Percentiles rank a stretch among this genome's conserved stretches.
Evolutionary conservation across 2,888 invertebrate species (phyloP).

Genomic region (Neoscelio sp.): DNA sequence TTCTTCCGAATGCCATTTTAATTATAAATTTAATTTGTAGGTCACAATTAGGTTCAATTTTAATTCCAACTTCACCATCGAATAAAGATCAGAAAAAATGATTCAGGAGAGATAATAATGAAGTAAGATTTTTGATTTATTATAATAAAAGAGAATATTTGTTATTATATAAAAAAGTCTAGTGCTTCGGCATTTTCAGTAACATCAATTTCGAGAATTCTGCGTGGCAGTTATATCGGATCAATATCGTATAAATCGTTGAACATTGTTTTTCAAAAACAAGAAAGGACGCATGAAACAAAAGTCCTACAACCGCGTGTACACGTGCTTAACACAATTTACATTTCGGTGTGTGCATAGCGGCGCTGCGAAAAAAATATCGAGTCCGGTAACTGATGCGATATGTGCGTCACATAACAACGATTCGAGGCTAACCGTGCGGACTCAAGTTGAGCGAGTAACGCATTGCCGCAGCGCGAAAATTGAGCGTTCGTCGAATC

Average conservation of each 20-base stretch:
- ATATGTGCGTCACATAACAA: constrained; percentile 56
- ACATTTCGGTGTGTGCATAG: constrained; percentile 31
- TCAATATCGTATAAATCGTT: constrained; percentile 41
- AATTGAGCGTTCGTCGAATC: constrained; percentile 51
- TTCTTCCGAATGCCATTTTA: too few relatives aligned
- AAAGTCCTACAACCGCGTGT: constrained; percentile 39
- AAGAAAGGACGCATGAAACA: constrained; percentile 42
- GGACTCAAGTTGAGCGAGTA: constrained; percentile 42
- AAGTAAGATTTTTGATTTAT: not conserved
- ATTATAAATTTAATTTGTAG: too few relatives aligned
- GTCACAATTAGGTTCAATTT: too few relatives aligned
- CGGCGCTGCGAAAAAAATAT: constrained; percentile 40
- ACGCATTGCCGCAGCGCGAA: constrained; percentile 29
- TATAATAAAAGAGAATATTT: constrained; percentile 10
- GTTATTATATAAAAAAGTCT: too few relatives aligned
- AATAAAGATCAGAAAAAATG: too few relatives aligned
- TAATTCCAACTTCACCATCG: too few relatives aligned
- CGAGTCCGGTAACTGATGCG: constrained; percentile 45
- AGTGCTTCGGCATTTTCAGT: constrained; percentile 1
- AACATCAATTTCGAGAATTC: constrained; percentile 14
- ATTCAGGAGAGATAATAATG: not conserved
- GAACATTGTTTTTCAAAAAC: constrained; percentile 46
- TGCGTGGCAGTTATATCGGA: constrained; percentile 5
- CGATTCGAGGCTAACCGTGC: constrained; percentile 40
- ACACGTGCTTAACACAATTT: constrained; percentile 61